Percentiles rank a stretch among this genome's conserved stretches.
Evolutionary conservation across 2,888 invertebrate genomes (phyloP).

Genomic region (Cremastinae sp.): DNA sequence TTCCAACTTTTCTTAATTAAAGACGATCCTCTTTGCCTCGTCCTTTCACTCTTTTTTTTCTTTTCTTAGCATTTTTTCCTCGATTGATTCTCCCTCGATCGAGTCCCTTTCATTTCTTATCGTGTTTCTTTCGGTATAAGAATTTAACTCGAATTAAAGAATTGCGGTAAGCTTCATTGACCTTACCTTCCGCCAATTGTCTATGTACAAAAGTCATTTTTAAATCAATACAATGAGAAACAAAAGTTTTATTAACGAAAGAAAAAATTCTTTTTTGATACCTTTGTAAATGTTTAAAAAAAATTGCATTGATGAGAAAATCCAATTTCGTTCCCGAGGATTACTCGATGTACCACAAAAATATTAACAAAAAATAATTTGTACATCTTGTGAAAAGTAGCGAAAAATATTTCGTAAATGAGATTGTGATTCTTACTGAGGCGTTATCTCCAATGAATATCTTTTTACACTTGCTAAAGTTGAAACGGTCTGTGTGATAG

Average conservation of each 20-base stretch:
- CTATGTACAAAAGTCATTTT: not conserved
- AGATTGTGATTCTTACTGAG: too few relatives aligned
- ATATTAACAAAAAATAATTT: too few relatives aligned
- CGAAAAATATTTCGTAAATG: not conserved
- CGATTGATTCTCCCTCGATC: constrained; percentile 7
- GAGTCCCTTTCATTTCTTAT: not conserved
- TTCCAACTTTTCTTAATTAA: constrained; percentile 57
- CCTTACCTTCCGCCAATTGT: not conserved
- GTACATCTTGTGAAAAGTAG: not conserved
- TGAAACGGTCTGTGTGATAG: not conserved
- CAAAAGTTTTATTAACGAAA: not conserved
- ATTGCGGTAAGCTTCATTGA: constrained; percentile 20
- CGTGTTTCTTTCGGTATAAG: constrained; percentile 52
- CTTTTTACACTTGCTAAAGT: not conserved
- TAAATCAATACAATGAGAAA: not conserved
- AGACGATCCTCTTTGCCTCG: constrained; percentile 49
- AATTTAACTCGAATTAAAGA: constrained; percentile 57
- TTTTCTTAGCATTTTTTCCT: constrained; percentile 19
- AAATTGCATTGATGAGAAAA: too few relatives aligned
- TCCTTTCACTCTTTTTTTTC: constrained; percentile 17
- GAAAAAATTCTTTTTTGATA: not conserved
- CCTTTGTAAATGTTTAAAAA: too few relatives aligned
- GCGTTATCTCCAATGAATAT: not conserved
- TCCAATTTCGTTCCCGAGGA: too few relatives aligned
- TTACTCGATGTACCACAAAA: too few relatives aligned